These are phyloP conservation scores for Drosophila formosana DNA, from an alignment of 2,888 invertebrate genomes.

Conservation along the genomic window DNA sequence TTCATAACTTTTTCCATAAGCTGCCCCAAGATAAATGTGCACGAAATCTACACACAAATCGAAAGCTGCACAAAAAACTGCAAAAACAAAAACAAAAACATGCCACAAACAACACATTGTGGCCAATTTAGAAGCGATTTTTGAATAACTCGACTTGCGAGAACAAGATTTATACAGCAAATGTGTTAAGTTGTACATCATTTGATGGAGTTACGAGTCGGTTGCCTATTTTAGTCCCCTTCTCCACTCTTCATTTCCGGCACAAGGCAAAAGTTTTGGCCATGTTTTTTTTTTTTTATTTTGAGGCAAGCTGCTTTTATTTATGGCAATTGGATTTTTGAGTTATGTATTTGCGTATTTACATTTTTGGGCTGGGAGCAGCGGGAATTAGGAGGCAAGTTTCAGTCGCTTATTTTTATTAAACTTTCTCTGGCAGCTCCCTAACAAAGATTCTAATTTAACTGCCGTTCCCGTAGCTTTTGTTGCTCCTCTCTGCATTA, in stretches of 20 bases:
- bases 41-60: constrained; percentile 82
- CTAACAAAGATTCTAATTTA: constrained; percentile 46
- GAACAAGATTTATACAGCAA: constrained; percentile 82
- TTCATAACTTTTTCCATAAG: constrained; percentile 83
- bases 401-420: constrained; percentile 8
- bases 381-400: constrained; percentile 15
- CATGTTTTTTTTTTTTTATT: constrained; percentile 2
- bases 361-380: constrained; percentile 12
- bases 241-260: not conserved
- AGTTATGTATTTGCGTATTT: constrained; percentile 55
- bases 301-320: constrained; percentile 46
- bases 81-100: constrained; percentile 54
- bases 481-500: constrained; percentile 43
- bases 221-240: constrained; percentile 10
- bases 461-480: constrained; percentile 18
- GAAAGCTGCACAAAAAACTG: constrained; percentile 78
- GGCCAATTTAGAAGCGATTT: constrained; percentile 84
- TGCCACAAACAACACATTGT: constrained; percentile 53
- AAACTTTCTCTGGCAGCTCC: constrained; percentile 36
- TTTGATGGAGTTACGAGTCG: constrained; percentile 81
- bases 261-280: constrained; percentile 48
- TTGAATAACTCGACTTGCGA: constrained; percentile 79
- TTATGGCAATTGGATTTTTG: constrained; percentile 78
- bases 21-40: constrained; percentile 83
- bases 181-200: constrained; percentile 84